Evolutionary conservation across 1,140 invertebrate genomes (phyloP).

Genomic region (Ganaspis sp.): DNA sequence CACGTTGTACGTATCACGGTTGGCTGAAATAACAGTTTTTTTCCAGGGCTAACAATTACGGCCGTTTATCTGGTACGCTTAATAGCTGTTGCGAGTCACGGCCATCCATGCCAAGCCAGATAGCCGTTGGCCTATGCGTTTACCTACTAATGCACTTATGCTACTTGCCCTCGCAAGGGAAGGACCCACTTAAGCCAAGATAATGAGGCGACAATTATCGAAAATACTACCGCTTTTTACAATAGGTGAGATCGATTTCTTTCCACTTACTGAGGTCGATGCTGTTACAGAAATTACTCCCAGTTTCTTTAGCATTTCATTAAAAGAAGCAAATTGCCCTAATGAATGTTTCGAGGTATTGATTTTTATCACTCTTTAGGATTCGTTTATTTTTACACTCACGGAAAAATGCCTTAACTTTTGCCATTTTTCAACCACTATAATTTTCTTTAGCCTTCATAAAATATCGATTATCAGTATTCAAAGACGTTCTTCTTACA

Average conservation of each 20-base stretch:
- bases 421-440: too few relatives aligned
- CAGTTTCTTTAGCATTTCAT: neutral
- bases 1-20: constrained; percentile 39
- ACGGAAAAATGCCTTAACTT: too few relatives aligned
- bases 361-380: too few relatives aligned
- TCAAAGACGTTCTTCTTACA: too few relatives aligned
- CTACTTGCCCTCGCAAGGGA: constrained; percentile 22
- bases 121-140: constrained; percentile 45
- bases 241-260: constrained; percentile 21
- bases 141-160: constrained; percentile 28
- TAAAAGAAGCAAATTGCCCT: neutral
- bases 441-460: too few relatives aligned
- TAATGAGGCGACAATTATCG: constrained; percentile 27
- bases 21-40: constrained; percentile 58
- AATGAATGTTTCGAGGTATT: too few relatives aligned
- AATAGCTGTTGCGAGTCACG: constrained; percentile 51
- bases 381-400: too few relatives aligned
- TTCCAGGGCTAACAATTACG: constrained; percentile 57
- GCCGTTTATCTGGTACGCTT: constrained; percentile 55
- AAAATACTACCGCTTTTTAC: constrained; percentile 10
- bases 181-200: constrained; percentile 20
- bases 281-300: neutral
- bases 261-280: neutral
- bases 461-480: too few relatives aligned
- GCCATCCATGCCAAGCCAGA: constrained; percentile 42